Base-by-base conservation (phyloP, 2,797 vertebrate genomes). In the Iguana delicatissima region DNA sequence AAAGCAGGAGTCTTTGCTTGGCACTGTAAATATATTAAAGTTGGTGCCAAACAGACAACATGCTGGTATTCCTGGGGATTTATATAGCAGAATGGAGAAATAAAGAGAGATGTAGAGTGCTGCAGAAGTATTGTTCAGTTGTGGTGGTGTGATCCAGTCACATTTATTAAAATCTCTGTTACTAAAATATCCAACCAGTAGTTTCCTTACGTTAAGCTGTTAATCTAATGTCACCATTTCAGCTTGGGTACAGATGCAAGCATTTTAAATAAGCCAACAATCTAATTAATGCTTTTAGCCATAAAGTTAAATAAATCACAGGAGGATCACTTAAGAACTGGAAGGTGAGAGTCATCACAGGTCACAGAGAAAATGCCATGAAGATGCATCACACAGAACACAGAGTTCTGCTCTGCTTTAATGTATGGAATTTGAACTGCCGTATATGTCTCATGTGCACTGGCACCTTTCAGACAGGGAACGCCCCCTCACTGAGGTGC, bases 351-450 rank as follows among this genome's bases (percentile, higher is more conserved):
- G 5, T 38, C 46, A 72, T 24, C 46, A 74, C 55, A 32, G n/a
- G 14, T 57, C 80, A 62, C 5, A 2, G 24, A 59, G 62, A 67
- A 83, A 72, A 79, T 85, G 79, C 38, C 29, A 77, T 0, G 4
- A 18, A 52, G 55, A 42, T 81, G 74, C 89, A 55, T 18, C 46
- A 32, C n/a, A 55, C 22, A 4, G 59, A 32, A 32, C n/a, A 55
- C 22, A 4, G 59, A 32, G 76, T 35, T 81, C 55, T 85, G 76
- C 77, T 90, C 86, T 90, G 38, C 86, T 88, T 88, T 69, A 94
- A 85, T 50, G 86, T 20, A 64, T 79, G 86, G 91, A 86, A 67
- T 22, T n/a, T 0, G 8, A 50, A 9, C 42, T 46, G 42, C 42
- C 4, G 42, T 46, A 46, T 4, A 46, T 46, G 42, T 46, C 91